A percentile compares a stretch with the other conserved stretches of the same genome.
Conservation (phyloP, 2,797 vertebrate species). For the Characodon lateralis region DNA sequence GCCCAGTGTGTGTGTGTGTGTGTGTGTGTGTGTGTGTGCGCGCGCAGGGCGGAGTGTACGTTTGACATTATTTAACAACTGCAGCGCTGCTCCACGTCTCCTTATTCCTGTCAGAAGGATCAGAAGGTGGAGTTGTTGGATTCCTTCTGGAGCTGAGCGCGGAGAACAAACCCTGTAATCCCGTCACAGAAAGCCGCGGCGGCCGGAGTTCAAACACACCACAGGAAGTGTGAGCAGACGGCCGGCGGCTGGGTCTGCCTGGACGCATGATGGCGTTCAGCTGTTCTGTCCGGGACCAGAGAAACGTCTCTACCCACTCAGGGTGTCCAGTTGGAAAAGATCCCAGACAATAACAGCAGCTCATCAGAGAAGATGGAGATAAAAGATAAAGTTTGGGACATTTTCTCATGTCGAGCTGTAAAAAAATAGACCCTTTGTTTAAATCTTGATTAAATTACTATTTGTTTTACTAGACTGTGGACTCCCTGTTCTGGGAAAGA, state of each 20-base stretch:
- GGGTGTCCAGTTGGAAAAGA: no score
- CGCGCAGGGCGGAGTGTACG: background rate
- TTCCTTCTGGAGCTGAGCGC: no score
- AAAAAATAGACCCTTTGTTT: no score
- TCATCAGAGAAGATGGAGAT: no score
- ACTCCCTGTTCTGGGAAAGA: no score
- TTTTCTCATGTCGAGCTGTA: no score
- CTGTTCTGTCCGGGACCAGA: background rate
- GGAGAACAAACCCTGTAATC: background rate
- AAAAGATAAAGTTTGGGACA: no score
- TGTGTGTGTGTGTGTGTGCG: background rate
- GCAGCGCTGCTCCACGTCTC: background rate
- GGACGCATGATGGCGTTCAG: background rate
- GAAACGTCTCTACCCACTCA: no score
- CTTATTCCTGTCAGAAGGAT: background rate
- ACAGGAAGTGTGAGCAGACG: background rate
- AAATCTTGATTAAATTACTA: no score
- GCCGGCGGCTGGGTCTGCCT: background rate
- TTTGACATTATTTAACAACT: background rate
- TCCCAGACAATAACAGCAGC: no score
- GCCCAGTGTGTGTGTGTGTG: conserved; percentile 1
- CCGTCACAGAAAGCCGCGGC: background rate
- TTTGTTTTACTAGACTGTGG: no score
- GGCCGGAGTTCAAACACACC: background rate
- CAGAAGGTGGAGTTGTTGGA: background rate